Conservation (phyloP, 2,888 invertebrate genomes). For the Stictocephala bisonia region DNA sequence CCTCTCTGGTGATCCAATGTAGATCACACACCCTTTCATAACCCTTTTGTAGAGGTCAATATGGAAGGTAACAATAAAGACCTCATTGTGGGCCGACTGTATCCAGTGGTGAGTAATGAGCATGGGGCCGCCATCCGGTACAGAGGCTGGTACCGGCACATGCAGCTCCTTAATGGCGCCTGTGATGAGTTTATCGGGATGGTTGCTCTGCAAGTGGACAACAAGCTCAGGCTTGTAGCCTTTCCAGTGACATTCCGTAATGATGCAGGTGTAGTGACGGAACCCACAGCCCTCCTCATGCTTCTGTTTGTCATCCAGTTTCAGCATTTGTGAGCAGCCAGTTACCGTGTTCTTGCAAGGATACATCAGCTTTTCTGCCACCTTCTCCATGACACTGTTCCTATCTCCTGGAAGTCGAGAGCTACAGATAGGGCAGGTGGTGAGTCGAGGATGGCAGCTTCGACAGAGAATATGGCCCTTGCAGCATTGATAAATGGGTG, state of each 20-base stretch:
- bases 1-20: conserved; percentile 15
- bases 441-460: conserved; percentile 69
- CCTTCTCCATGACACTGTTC: conserved; percentile 70
- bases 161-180: conserved; percentile 51
- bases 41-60: conserved; percentile 6
- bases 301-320: conserved; percentile 65
- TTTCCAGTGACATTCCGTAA: conserved; percentile 63
- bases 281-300: conserved; percentile 68
- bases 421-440: conserved; percentile 72
- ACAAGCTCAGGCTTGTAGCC: conserved; percentile 53
- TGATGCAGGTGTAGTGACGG: conserved; percentile 68
- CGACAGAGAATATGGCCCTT: conserved; percentile 73
- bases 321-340: conserved; percentile 67
- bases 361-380: conserved; percentile 68
- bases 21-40: conserved; percentile 37
- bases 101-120: conserved; percentile 16
- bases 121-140: neutral
- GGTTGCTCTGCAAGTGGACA: conserved; percentile 56
- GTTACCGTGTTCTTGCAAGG: conserved; percentile 66
- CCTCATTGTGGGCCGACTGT: conserved; percentile 32
- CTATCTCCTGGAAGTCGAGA: conserved; percentile 65
- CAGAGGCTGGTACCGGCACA: conserved; percentile 5
- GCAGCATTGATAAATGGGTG: conserved; percentile 73
- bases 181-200: conserved; percentile 53
- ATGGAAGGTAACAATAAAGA: conserved; percentile 11